A percentile compares a stretch with the other conserved stretches of the same genome.
phyloP scores from a whole-genome alignment of 2,797 vertebrate species.

The Champsocephalus gunnari region DNA sequence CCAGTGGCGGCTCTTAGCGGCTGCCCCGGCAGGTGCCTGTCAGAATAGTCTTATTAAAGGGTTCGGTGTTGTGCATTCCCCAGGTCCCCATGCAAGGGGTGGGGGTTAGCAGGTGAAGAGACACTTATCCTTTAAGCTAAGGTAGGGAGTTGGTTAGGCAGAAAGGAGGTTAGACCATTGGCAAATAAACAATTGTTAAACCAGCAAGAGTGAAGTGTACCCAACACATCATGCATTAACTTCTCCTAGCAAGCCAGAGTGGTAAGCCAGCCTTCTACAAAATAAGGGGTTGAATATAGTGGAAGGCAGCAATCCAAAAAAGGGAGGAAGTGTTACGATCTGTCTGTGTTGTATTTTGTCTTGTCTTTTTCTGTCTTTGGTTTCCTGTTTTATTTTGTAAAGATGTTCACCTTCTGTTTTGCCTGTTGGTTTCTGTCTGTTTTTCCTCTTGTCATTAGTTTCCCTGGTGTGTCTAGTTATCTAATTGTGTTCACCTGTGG shows the following conservation, averaged over 20 bases:
- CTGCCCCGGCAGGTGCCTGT: constrained; percentile 56
- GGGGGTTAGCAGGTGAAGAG: constrained; percentile 50
- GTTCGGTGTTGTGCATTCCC: constrained; percentile 43
- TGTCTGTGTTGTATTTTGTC: too few species aligned
- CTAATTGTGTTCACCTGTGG: too few species aligned
- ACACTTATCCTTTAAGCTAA: constrained; percentile 38
- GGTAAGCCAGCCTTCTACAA: constrained; percentile 24
- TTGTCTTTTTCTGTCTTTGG: too few species aligned
- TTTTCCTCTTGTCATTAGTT: too few species aligned
- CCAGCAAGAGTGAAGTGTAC: constrained; percentile 22
- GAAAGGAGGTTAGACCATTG: constrained; percentile 44
- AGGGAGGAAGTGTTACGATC: not conserved
- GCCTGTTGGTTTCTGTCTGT: too few species aligned
- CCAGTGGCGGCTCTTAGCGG: constrained; percentile 39
- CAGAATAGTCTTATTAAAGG: constrained; percentile 64
- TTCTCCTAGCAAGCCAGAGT: constrained; percentile 22
- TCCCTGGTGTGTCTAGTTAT: too few species aligned
- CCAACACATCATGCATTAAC: constrained; percentile 25
- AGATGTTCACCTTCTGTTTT: too few species aligned
- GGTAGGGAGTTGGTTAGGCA: constrained; percentile 11
- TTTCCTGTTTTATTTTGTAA: too few species aligned
- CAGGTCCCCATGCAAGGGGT: constrained; percentile 32
- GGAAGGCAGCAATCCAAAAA: constrained; percentile 40
- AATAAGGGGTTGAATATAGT: constrained; percentile 38
- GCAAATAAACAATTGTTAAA: constrained; percentile 14